phyloP scores from a whole-genome alignment of 2,888 invertebrate species.

The Drosophila macrothrix region DNA sequence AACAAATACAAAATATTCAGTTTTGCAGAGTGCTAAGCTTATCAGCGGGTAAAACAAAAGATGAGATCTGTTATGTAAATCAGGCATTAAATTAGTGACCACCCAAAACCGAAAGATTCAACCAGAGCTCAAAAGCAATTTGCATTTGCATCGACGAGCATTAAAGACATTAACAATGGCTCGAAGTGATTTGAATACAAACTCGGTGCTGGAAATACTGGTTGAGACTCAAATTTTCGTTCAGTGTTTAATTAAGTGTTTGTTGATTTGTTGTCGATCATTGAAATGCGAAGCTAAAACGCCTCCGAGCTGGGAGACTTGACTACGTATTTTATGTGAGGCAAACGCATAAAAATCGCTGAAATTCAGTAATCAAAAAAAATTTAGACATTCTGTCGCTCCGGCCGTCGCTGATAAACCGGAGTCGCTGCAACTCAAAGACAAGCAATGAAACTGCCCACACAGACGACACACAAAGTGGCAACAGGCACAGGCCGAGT shows the following conservation, averaged over 20 bases:
- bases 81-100: constrained; percentile 48
- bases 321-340: constrained; percentile 58
- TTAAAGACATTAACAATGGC: constrained; percentile 35
- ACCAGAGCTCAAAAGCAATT: constrained; percentile 62
- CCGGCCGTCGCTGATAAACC: constrained; percentile 67
- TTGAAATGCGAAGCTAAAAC: constrained; percentile 62
- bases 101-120: constrained; percentile 47
- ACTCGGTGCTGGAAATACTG: constrained; percentile 15
- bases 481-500: constrained; percentile 25
- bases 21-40: constrained; percentile 30
- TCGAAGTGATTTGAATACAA: constrained; percentile 44
- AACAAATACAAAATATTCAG: constrained; percentile 33
- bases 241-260: constrained; percentile 74
- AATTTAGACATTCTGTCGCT: constrained; percentile 76
- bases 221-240: constrained; percentile 22
- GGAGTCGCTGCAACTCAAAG: constrained; percentile 65
- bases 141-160: constrained; percentile 68
- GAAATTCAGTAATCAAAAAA: constrained; percentile 81
- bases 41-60: constrained; percentile 55
- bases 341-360: constrained; percentile 75
- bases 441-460: constrained; percentile 79
- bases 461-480: constrained; percentile 73
- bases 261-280: constrained; percentile 76
- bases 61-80: constrained; percentile 68
- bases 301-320: constrained; percentile 56